Conservation (phyloP, 92 coral and sea anemone species). For the Porites cylindrica region DNA sequence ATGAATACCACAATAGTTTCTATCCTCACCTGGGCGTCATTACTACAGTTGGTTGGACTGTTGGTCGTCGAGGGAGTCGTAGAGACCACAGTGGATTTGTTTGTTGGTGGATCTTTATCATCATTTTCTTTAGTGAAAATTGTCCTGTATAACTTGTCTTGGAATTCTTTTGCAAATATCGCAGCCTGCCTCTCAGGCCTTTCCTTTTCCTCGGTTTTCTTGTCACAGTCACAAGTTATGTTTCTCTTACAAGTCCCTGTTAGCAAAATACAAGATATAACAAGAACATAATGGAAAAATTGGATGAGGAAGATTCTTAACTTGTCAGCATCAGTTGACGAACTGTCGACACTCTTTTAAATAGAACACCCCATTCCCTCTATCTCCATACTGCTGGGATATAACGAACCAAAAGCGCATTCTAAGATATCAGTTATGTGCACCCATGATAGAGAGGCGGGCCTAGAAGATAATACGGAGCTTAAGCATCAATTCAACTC, state of each 20-base stretch:
- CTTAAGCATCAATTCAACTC: too few relatives aligned
- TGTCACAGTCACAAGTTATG: slow-evolving; percentile 84
- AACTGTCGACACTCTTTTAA: too few relatives aligned
- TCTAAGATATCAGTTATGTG: too few relatives aligned
- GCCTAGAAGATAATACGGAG: too few relatives aligned
- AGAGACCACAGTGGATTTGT: slow-evolving; percentile 32
- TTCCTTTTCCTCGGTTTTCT: slow-evolving; percentile 53
- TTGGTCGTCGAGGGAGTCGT: slow-evolving; percentile 16
- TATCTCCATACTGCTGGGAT: too few relatives aligned
- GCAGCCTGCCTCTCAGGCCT: slow-evolving; percentile 91
- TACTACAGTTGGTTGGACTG: slow-evolving; percentile 65
- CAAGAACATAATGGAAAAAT: background rate
- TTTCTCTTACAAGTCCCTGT: slow-evolving; percentile 78
- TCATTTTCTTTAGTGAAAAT: slow-evolving; percentile 79
- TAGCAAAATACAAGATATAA: background rate
- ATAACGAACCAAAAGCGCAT: too few relatives aligned
- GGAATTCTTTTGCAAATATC: slow-evolving; percentile 93
- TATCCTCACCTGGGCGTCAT: slow-evolving; percentile 68
- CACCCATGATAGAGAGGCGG: too few relatives aligned
- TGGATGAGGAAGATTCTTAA: too few relatives aligned
- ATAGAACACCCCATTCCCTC: too few relatives aligned
- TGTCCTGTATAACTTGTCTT: slow-evolving; percentile 72
- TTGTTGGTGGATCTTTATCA: slow-evolving; percentile 56
- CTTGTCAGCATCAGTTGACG: too few relatives aligned
- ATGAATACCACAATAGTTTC: too few relatives aligned